These are phyloP conservation scores for Hapalemur alaotrensis DNA, from an alignment of 2,797 vertebrate species.

Conservation along the genomic window DNA sequence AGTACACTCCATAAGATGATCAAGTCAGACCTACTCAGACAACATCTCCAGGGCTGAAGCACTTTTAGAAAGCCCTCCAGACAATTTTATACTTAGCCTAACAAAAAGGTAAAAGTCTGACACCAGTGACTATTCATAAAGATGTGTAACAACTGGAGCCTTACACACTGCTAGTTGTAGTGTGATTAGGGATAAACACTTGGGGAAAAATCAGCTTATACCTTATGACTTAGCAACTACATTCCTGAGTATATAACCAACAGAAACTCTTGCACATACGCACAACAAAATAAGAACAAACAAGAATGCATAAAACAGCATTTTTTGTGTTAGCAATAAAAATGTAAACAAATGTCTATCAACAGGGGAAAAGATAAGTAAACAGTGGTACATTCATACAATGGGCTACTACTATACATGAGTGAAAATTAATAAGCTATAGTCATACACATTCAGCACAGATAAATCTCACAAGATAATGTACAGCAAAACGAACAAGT, in stretches of 20 bases:
- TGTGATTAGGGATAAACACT: not conserved
- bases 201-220: not conserved
- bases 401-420: not conserved
- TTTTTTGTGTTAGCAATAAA: conserved; percentile 28
- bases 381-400: not conserved
- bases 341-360: conserved; percentile 22
- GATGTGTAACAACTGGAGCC: not conserved
- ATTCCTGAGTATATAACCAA: not conserved
- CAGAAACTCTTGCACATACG: not conserved
- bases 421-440: not conserved
- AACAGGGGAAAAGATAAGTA: not conserved
- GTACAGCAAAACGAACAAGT: not conserved
- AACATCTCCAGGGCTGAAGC: not conserved
- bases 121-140: conserved; percentile 5
- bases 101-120: not conserved
- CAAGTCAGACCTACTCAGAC: conserved; percentile 1
- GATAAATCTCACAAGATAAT: not conserved
- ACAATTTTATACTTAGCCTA: not conserved
- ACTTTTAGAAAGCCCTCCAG: not conserved
- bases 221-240: not conserved
- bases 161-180: not conserved
- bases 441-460: not conserved
- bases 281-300: conserved; percentile 34
- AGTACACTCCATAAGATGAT: not conserved
- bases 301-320: not conserved